phyloP scores from a whole-genome alignment of 2,113 vertebrate species.

The Cnemophilus loriae region DNA sequence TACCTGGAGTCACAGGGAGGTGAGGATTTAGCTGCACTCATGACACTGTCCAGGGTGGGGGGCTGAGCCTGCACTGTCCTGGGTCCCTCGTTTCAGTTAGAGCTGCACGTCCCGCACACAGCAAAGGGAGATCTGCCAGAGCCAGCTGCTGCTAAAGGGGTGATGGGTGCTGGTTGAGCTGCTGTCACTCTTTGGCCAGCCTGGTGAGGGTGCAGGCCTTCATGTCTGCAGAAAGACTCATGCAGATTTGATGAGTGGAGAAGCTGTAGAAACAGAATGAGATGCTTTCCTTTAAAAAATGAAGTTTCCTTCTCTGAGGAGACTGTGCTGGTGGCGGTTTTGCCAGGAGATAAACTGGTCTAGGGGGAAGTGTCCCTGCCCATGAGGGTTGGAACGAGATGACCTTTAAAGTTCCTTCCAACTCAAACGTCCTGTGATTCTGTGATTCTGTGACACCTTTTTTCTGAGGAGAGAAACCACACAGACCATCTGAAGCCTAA shows the following conservation, averaged over 20 bases:
- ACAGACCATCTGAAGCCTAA: not conserved
- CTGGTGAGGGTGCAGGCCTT: not conserved
- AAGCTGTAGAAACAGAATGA: not conserved
- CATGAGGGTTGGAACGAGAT: not conserved
- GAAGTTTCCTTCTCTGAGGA: not conserved
- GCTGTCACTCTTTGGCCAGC: not conserved
- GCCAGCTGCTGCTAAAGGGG: not conserved
- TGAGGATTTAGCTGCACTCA: not conserved
- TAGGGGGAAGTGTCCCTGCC: not conserved
- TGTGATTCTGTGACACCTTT: not conserved
- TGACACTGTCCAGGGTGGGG: too few species aligned
- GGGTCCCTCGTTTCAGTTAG: rapidly evolving
- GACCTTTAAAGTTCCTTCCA: not conserved
- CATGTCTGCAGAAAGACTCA: not conserved
- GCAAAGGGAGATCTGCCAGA: not conserved
- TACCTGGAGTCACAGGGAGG: not conserved
- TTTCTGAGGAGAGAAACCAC: not conserved
- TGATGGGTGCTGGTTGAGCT: rapidly evolving
- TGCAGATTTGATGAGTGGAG: not conserved
- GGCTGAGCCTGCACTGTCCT: not conserved
- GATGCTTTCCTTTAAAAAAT: not conserved
- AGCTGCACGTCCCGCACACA: not conserved
- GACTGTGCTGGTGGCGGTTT: not conserved
- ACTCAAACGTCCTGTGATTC: not conserved
- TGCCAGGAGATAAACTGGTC: not conserved